Evolutionary conservation across 2,113 vertebrate genomes (phyloP).

Genomic region (Bathybates hornii): DNA sequence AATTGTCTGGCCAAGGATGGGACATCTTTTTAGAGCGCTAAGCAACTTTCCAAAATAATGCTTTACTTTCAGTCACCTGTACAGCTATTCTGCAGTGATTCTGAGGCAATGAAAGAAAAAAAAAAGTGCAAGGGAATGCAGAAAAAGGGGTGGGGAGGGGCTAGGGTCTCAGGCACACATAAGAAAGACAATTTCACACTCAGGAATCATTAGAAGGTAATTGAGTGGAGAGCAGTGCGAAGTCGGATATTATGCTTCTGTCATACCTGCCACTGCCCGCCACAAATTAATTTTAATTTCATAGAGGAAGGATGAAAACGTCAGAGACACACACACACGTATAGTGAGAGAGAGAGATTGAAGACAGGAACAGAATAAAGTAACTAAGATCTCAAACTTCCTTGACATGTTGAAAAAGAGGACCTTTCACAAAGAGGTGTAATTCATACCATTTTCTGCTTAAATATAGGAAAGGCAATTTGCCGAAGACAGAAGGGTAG

Average conservation of each 20-base stretch:
- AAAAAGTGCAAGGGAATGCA: not conserved
- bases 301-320: not conserved
- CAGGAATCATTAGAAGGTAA: slow-evolving; percentile 60
- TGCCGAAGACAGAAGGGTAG: slow-evolving; percentile 35
- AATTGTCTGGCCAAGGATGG: not conserved
- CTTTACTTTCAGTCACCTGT: slow-evolving; percentile 1
- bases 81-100: not conserved
- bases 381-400: slow-evolving; percentile 54
- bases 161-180: not conserved
- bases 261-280: slow-evolving; percentile 24
- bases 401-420: slow-evolving; percentile 31
- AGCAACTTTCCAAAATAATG: slow-evolving; percentile 24
- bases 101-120: not conserved
- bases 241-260: slow-evolving; percentile 32
- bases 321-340: not conserved
- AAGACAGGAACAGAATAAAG: slow-evolving; percentile 9
- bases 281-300: slow-evolving; percentile 42
- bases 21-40: slow-evolving; percentile 10
- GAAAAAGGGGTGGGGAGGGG: not conserved
- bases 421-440: slow-evolving; percentile 17
- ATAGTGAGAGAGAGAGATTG: not conserved
- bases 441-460: slow-evolving; percentile 24
- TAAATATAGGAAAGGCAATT: slow-evolving; percentile 52
- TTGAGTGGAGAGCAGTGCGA: slow-evolving; percentile 37
- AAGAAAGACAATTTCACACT: slow-evolving; percentile 41